Conservation (phyloP, 2,113 vertebrate genomes). For the Osmerus mordax region DNA sequence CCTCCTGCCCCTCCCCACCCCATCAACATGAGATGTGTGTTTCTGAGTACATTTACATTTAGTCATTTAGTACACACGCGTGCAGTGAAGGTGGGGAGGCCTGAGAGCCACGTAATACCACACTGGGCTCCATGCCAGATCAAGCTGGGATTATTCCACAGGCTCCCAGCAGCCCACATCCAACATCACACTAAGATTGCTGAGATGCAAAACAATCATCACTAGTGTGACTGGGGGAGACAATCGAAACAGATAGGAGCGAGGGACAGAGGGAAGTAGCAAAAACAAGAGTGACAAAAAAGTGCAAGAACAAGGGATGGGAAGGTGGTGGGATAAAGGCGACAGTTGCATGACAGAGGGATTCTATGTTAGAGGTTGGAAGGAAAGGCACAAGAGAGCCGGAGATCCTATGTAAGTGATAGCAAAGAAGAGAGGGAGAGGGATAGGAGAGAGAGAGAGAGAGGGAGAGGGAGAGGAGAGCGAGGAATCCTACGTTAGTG, state of each 20-base stretch:
- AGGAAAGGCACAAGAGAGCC: not conserved
- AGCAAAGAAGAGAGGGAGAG: not conserved
- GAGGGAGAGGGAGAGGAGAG: not conserved
- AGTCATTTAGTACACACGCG: not conserved
- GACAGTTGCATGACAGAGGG: conserved; percentile 26
- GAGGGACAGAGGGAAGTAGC: not conserved
- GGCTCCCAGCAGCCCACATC: conserved; percentile 13
- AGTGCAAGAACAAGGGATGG: not conserved
- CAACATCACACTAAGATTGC: not conserved
- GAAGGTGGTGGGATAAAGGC: not conserved
- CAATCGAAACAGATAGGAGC: not conserved
- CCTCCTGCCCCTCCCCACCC: not conserved
- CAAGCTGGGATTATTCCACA: conserved; percentile 32
- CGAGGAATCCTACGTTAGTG: conserved; percentile 25
- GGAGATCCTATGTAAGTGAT: not conserved
- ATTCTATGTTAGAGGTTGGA: conserved; percentile 30
- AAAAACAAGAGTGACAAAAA: not conserved
- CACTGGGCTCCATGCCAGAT: conserved; percentile 21
- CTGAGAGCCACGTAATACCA: conserved; percentile 16
- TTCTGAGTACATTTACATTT: not conserved
- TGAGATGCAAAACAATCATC: not conserved
- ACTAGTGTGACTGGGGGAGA: not conserved
- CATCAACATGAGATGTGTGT: not conserved
- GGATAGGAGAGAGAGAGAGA: not conserved
- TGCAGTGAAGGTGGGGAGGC: not conserved